Conservation (phyloP, 2,888 invertebrate species). For the Eupithecia subfuscata region DNA sequence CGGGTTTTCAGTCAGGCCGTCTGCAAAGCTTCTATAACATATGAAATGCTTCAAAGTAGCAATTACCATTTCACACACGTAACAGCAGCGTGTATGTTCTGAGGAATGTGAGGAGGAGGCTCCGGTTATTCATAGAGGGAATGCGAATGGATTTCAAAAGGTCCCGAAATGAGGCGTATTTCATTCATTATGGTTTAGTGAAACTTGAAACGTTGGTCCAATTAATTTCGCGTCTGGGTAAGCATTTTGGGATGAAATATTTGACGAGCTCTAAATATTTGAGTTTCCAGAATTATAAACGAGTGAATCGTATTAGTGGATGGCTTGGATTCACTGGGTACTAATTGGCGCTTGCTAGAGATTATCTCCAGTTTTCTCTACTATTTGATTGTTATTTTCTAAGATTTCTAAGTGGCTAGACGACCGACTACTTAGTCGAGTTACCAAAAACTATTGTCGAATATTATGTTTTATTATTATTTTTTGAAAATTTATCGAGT, state of each 20-base stretch:
- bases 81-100: conserved; percentile 33
- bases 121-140: conserved; percentile 31
- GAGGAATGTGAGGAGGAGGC: conserved; percentile 28
- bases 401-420: neutral
- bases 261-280: conserved; percentile 26
- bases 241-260: conserved; percentile 30
- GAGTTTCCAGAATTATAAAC: conserved; percentile 12
- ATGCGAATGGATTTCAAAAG: conserved; percentile 37
- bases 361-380: neutral
- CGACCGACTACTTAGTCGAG: neutral
- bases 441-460: neutral
- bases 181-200: conserved; percentile 34
- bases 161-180: conserved; percentile 33
- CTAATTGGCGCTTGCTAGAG: neutral
- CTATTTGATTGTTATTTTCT: neutral
- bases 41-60: conserved; percentile 27
- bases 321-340: neutral
- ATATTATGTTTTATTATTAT: neutral
- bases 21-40: conserved; percentile 14
- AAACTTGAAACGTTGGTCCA: conserved; percentile 38
- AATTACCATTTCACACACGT: conserved; percentile 37
- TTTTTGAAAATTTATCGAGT: neutral
- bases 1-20: conserved; percentile 4
- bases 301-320: conserved; percentile 5
- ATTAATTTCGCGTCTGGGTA: conserved; percentile 41